A percentile compares a stretch with the other conserved stretches of the same genome.
These are phyloP conservation scores for Dasyprocta punctata DNA, from an alignment of 2,113 vertebrate species.

Conservation along the genomic window DNA sequence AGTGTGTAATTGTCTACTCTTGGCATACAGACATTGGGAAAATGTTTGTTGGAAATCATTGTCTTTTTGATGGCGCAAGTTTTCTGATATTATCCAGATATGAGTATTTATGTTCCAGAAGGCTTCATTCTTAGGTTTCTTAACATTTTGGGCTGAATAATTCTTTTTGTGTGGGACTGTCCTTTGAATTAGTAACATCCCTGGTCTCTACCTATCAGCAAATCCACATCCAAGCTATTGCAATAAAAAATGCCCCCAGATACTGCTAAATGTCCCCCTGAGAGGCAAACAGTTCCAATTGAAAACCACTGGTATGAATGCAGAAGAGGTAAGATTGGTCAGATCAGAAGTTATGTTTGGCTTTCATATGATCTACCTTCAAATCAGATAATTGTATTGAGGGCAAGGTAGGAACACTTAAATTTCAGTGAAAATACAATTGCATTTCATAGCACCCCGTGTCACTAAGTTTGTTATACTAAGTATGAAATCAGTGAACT, in stretches of 20 bases:
- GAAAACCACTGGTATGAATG: background rate
- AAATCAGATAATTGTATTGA: background rate
- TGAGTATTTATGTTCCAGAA: background rate
- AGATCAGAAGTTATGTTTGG: background rate
- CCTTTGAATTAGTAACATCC: background rate
- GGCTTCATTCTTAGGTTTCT: background rate
- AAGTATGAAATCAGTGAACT: constrained; percentile 7
- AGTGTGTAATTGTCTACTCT: background rate
- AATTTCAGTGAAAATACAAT: background rate
- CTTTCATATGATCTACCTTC: background rate
- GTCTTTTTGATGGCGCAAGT: background rate
- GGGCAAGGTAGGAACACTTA: background rate
- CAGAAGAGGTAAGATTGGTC: background rate
- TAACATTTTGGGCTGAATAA: background rate
- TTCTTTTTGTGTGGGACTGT: background rate
- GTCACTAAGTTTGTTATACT: background rate
- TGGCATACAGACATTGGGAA: background rate
- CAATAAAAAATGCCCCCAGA: background rate
- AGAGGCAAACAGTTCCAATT: background rate
- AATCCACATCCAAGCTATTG: background rate
- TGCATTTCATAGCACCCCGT: background rate
- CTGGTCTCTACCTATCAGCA: background rate
- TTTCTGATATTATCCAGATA: background rate
- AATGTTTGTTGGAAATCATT: background rate
- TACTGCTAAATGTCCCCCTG: background rate